Evolutionary conservation across 53 echinoderm and acorn worm species (phyloP).

Genomic region (Pentamera pediparva): DNA sequence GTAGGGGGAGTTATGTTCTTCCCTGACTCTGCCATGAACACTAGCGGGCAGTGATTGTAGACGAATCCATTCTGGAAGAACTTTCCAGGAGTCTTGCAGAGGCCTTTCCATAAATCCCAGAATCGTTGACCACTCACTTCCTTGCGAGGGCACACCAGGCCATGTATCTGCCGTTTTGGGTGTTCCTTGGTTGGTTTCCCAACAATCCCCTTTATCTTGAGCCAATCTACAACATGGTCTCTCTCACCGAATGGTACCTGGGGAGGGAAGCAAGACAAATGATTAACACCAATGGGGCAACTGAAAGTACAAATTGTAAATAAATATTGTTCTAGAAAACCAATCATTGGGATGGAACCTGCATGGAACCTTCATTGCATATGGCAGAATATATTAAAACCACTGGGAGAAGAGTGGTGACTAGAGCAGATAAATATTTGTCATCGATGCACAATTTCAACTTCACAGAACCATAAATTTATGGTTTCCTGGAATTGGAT

Average conservation of each 20-base stretch:
- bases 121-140: constrained; percentile 95
- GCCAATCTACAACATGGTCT: constrained; percentile 76
- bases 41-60: constrained; percentile 91
- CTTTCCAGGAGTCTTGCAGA: constrained; percentile 74
- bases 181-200: constrained; percentile 89
- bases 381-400: no score
- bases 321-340: no score
- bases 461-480: no score
- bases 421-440: no score
- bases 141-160: constrained; percentile 68
- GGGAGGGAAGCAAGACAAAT: background rate
- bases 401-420: no score
- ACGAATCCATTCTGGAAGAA: constrained; percentile 86
- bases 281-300: background rate
- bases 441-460: no score
- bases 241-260: constrained; percentile 98
- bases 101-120: constrained; percentile 82
- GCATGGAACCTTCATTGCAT: no score
- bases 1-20: constrained; percentile 88
- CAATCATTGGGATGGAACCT: no score
- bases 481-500: no score
- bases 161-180: constrained; percentile 77
- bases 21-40: constrained; percentile 78
- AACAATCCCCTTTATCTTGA: constrained; percentile 76
- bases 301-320: no score